Conservation (phyloP, 2,888 invertebrate species). For the Scaptomyza cyrtandrae region DNA sequence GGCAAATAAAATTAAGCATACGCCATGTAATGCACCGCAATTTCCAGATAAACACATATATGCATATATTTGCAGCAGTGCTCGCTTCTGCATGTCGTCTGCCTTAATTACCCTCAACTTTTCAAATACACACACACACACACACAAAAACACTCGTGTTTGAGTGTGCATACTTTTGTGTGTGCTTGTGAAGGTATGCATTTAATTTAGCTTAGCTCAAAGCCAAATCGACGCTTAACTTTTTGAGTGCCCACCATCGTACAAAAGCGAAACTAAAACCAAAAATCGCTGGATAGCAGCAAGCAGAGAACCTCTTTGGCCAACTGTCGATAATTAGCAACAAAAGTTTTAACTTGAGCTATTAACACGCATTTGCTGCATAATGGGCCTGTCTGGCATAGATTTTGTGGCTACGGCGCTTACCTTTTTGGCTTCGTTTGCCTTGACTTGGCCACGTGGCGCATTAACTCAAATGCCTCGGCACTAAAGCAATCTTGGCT, state of each 20-base stretch:
- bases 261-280: constrained; percentile 22
- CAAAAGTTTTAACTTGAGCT: constrained; percentile 69
- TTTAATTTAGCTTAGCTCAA: constrained; percentile 38
- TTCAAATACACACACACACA: neutral
- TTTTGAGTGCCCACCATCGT: constrained; percentile 40
- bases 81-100: constrained; percentile 5
- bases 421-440: constrained; percentile 20
- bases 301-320: constrained; percentile 26
- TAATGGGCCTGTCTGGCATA: constrained; percentile 69
- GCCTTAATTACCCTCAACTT: constrained; percentile 51
- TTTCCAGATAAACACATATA: neutral
- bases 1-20: constrained; percentile 42
- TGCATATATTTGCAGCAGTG: constrained; percentile 14
- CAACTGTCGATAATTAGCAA: constrained; percentile 77
- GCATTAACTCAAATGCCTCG: constrained; percentile 54
- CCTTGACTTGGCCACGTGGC: constrained; percentile 28
- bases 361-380: constrained; percentile 72
- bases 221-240: constrained; percentile 58
- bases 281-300: constrained; percentile 7
- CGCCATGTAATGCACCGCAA: constrained; percentile 24
- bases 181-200: constrained; percentile 3
- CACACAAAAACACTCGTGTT: neutral
- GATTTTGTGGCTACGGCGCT: constrained; percentile 45
- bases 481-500: constrained; percentile 53
- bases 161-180: neutral